Base-by-base conservation (phyloP, 1,140 invertebrate genomes). In the Lucilia sericata region DNA sequence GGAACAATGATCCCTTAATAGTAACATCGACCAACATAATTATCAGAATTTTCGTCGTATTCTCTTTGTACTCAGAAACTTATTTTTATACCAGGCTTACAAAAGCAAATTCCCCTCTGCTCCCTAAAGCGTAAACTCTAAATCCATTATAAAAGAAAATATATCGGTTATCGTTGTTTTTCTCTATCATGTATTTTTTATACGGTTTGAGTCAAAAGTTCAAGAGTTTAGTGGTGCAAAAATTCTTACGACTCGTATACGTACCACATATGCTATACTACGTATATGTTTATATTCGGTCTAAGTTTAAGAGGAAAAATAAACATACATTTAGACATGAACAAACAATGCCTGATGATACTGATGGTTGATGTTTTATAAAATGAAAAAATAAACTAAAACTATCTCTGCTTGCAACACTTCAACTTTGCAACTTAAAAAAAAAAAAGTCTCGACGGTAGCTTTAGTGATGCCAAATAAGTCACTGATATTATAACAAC, bases 391-490 rank as follows among this genome's bases (percentile, higher is more conserved):
- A 30, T 30, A 30, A n/a, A n/a, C 60, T 65, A 4, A 21, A 70
- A 25, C 65, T 21, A 5, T 70, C 19, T 19, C 17, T 55, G 7
- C 5, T 55, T 55, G 51, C 51, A 12, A 14, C 51, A 55, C 51
- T 55, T 55, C 25, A 30, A 30, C 51, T 55, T 55, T 60, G 51
- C 13, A 60, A 60, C 51, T 60, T 30, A 2, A 14, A 12, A 60
- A 2, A 14, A 12, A 60, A 17, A n/a, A 17, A n/a, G 14, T 60
- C 14, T 60, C n/a, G 4, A 60, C 21, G 65, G 21, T 21, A 9
- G 65, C 65, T 70, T 70, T 70, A 25, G 65, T 70, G 65, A n/a
- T 70, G 65, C 65, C 65, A 70, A 70, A 70, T 70, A 19, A 70
- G 65, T 25, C 21, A 70, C n/a, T 70, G 65, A 70, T 70, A 60